These are phyloP conservation scores for Sclerodermus sp. DNA, from an alignment of 2,888 invertebrate species.

Conservation along the genomic window DNA sequence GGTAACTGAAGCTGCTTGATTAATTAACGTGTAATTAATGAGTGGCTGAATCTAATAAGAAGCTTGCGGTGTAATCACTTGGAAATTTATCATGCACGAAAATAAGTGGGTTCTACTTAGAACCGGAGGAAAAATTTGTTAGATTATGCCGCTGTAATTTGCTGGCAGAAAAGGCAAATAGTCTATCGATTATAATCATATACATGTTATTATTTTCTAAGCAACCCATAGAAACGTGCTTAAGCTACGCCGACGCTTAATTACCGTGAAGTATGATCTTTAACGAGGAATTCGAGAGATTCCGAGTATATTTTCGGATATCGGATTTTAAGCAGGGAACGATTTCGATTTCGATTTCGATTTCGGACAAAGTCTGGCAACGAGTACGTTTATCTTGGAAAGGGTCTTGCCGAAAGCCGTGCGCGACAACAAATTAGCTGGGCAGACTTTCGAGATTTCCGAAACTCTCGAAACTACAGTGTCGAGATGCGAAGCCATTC, in stretches of 20 bases:
- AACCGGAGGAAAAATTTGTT: conserved; percentile 15
- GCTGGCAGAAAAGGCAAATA: conserved; percentile 2
- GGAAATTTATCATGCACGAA: conserved; percentile 37
- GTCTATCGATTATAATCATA: neutral
- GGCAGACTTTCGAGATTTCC: conserved; percentile 25
- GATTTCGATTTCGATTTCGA: neutral
- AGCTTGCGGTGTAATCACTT: conserved; percentile 40
- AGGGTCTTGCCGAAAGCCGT: conserved; percentile 17
- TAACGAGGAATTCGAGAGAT: too few relatives aligned
- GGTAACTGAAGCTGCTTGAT: conserved; percentile 44
- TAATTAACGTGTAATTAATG: conserved; percentile 50
- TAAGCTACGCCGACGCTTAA: conserved; percentile 10
- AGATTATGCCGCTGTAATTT: neutral
- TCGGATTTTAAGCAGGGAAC: neutral
- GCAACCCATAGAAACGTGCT: conserved; percentile 2
- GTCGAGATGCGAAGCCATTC: conserved; percentile 20
- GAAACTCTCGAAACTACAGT: conserved; percentile 12
- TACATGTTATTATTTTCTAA: neutral
- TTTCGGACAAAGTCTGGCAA: neutral
- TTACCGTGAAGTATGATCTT: too few relatives aligned
- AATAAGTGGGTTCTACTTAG: conserved; percentile 20
- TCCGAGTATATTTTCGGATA: too few relatives aligned
- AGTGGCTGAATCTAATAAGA: conserved; percentile 39
- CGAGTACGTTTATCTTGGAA: neutral
- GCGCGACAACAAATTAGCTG: conserved; percentile 21